A percentile compares a stretch with the other conserved stretches of the same genome.
phyloP scores from a whole-genome alignment of 2,797 vertebrate genomes.

The Garrulus glandarius region DNA sequence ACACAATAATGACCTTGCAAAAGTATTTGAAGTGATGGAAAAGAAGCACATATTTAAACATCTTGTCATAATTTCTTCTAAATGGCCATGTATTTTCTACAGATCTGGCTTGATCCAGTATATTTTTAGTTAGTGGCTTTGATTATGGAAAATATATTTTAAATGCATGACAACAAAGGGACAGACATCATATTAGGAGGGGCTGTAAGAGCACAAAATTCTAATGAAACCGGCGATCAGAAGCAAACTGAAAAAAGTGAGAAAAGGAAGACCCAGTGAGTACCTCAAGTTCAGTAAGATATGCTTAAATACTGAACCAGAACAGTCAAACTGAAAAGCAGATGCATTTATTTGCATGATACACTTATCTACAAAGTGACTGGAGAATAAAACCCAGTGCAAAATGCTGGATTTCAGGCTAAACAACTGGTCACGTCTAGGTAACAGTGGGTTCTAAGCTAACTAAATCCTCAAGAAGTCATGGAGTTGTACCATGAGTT shows the following conservation, averaged over 20 bases:
- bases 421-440: neutral
- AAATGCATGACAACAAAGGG: neutral
- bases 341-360: neutral
- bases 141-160: neutral
- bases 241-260: neutral
- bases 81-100: neutral
- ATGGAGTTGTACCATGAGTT: too few relatives aligned
- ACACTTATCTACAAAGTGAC: neutral
- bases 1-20: neutral
- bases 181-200: neutral
- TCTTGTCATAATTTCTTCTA: neutral
- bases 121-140: neutral
- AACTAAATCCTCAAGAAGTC: neutral
- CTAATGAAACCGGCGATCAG: neutral
- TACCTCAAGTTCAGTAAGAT: neutral
- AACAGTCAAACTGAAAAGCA: neutral
- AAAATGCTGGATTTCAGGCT: neutral
- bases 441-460: neutral
- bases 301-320: neutral
- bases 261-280: neutral
- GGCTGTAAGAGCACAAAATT: neutral
- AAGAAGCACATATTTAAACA: neutral
- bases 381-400: neutral
- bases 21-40: neutral
- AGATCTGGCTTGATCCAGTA: neutral